Evolutionary conservation across 2,797 vertebrate species (phyloP), one percentile per base, ranked within the genome.

Genomic region (Xenopus petersii): DNA sequence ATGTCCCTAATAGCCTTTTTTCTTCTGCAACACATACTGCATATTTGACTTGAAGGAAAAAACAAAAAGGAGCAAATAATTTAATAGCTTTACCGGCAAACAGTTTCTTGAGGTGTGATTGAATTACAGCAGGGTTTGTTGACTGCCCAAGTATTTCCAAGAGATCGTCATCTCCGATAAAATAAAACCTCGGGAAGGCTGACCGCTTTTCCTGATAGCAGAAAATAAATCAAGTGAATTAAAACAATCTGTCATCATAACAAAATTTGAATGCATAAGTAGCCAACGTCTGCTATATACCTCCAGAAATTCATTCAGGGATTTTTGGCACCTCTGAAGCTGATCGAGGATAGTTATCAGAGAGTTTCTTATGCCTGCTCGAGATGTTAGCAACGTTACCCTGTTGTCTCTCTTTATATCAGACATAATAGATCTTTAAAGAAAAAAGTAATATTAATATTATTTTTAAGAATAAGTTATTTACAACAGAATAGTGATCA

Each of bases 221-320:
- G 56, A 10, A 73, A 83, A 76, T 77, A 42, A 42, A 42, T 6
- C 5, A 42, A 42, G 26, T 30, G 26, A 42, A 5, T 42, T 2
- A 12, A 51, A 51, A 15, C 4, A 51, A 51, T 12, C 1, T 4
- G 1, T 51, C 15, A 51, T 12, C 49, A 51, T 30, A 51, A 51
- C 15, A 56, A 16, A 56, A 17, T 16, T 8, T 56, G 4, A 8
- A 16, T 56, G 4, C 5, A 16, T 56, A 15, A 15, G 13, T 56
- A 16, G 13, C 4, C 13, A 56, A 16, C 2, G 67, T 3, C n/a
- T 33, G 68, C 5, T 56, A 72, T 70, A 80, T 92, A 95, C 98
- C 96, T 99, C 97, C 68, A 99, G 86, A 88, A 96, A 98, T 80
- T 99, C 98, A 82, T 98, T 98, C 79, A 99, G 90, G 36, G 96